A percentile compares a stretch with the other conserved stretches of the same genome.
Conservation (phyloP, 2,888 invertebrate genomes). For the Muscina levida region DNA sequence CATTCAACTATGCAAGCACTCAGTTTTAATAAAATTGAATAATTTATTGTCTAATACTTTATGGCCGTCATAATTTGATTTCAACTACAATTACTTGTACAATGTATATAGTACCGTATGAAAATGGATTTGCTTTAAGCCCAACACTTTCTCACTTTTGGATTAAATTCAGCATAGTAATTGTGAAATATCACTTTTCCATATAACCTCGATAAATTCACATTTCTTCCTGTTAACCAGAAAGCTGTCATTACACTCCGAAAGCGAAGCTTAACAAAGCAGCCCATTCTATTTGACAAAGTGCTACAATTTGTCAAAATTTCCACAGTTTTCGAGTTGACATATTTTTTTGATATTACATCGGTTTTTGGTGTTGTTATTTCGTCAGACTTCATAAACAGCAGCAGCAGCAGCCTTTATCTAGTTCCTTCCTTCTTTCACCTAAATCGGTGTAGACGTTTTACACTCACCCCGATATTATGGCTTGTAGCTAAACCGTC, state of each 20-base stretch:
- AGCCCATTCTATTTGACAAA: conserved; percentile 5
- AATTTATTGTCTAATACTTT: too few relatives aligned
- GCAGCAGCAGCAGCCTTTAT: not conserved
- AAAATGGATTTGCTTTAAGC: not conserved
- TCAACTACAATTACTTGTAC: too few relatives aligned
- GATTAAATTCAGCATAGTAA: not conserved
- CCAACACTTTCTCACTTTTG: not conserved
- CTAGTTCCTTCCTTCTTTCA: conserved; percentile 68
- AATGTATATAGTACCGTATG: too few relatives aligned
- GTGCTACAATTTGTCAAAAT: conserved; percentile 22
- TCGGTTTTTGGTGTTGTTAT: not conserved
- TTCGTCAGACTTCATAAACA: not conserved
- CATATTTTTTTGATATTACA: conserved; percentile 16
- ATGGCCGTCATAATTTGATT: too few relatives aligned
- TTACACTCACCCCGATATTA: not conserved
- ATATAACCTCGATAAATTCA: not conserved
- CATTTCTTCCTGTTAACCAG: not conserved
- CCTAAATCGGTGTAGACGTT: conserved; percentile 50
- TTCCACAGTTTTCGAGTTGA: conserved; percentile 8
- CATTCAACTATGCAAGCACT: too few relatives aligned
- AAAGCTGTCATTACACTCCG: not conserved
- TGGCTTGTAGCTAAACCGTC: not conserved
- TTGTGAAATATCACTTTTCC: conserved; percentile 13
- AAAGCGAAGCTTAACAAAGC: not conserved
- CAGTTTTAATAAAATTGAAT: too few relatives aligned